Evolutionary conservation across 2,888 invertebrate species (phyloP).

Genomic region (Mellilla xanthometata): DNA sequence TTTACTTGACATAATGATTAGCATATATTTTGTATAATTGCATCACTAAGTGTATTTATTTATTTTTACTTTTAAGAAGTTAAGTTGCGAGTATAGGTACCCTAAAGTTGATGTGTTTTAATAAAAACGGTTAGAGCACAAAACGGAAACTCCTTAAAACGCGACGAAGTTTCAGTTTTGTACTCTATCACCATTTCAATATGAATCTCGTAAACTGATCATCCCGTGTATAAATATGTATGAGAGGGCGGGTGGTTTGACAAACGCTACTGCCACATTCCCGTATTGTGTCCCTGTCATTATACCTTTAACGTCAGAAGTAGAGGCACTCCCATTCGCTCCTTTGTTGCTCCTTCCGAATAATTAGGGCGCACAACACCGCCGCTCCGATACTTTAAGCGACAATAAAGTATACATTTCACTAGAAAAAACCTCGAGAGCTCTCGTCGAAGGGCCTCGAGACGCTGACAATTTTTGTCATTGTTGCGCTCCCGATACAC

Average conservation of each 20-base stretch:
- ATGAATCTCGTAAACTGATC: slow-evolving; percentile 27
- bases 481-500: slow-evolving; percentile 56
- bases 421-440: slow-evolving; percentile 65
- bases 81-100: no score
- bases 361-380: slow-evolving; percentile 70
- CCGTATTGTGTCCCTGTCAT: slow-evolving; percentile 67
- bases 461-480: slow-evolving; percentile 69
- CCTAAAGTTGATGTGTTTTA: no score
- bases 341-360: slow-evolving; percentile 77
- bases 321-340: slow-evolving; percentile 65
- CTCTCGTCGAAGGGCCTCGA: slow-evolving; percentile 47
- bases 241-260: slow-evolving; percentile 65
- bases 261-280: slow-evolving; percentile 62
- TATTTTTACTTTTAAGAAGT: no score
- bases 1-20: no score
- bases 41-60: no score
- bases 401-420: slow-evolving; percentile 77
- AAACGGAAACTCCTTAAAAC: no score
- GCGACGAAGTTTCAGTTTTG: slow-evolving; percentile 1
- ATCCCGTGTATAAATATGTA: slow-evolving; percentile 70
- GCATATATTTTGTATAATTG: no score
- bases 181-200: slow-evolving; percentile 11
- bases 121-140: no score
- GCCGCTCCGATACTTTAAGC: slow-evolving; percentile 49
- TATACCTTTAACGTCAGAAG: slow-evolving; percentile 63